Conservation (phyloP, 2,113 vertebrate genomes). For the Condylura cristata region DNA sequence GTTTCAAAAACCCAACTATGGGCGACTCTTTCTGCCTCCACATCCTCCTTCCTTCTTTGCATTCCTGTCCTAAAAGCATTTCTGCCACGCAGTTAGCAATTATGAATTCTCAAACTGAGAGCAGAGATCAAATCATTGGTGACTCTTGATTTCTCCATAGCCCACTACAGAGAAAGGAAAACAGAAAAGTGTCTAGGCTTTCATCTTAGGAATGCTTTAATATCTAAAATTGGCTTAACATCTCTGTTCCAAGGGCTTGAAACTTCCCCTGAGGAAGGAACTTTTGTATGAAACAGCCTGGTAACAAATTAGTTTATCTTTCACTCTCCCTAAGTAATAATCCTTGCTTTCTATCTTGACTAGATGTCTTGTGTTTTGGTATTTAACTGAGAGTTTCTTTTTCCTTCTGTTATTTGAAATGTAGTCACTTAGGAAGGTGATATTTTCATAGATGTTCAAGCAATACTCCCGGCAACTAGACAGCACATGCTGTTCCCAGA, state of each 20-base stretch:
- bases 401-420: not conserved
- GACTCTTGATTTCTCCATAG: not conserved
- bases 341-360: not conserved
- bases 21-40: not conserved
- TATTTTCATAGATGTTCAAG: not conserved
- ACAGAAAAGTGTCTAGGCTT: not conserved
- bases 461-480: not conserved
- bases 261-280: not conserved
- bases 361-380: not conserved
- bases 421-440: not conserved
- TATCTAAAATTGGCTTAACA: not conserved
- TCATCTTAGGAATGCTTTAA: slow-evolving; percentile 22
- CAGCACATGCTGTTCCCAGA: not conserved
- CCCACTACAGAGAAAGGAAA: not conserved
- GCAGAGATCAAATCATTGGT: not conserved
- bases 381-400: not conserved
- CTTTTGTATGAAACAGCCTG: slow-evolving; percentile 32
- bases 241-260: not conserved
- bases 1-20: not conserved
- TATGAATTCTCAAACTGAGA: not conserved
- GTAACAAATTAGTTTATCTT: slow-evolving; percentile 20
- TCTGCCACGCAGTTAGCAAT: not conserved
- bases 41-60: not conserved
- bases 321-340: not conserved
- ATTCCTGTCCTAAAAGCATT: not conserved